Evolutionary conservation across 92 coral and sea anemone genomes (phyloP).

Genomic region (Muricea muricata): DNA sequence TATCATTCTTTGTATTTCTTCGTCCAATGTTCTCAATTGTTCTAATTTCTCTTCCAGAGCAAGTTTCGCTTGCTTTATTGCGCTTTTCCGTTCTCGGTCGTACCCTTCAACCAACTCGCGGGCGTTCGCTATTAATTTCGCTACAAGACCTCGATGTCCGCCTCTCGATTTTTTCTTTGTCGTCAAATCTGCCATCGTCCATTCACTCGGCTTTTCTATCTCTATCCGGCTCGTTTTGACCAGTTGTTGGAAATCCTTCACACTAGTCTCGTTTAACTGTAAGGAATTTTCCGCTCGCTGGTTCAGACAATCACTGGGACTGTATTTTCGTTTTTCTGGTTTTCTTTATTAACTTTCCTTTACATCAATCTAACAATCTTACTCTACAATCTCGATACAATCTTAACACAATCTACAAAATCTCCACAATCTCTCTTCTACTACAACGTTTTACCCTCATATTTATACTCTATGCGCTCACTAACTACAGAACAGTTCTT

Average conservation of each 20-base stretch:
- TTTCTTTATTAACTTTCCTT: too few species aligned
- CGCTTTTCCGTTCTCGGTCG: background rate
- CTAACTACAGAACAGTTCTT: background rate
- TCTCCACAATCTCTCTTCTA: too few species aligned
- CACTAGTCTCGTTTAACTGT: background rate
- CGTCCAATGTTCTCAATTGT: background rate
- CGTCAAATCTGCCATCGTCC: background rate
- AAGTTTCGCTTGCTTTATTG: background rate
- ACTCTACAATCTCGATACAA: too few species aligned
- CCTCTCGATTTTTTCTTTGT: constrained; percentile 12
- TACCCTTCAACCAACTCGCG: background rate
- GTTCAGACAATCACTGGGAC: background rate
- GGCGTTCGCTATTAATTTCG: background rate
- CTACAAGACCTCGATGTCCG: background rate
- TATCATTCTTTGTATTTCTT: background rate
- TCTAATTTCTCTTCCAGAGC: background rate
- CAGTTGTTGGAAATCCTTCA: background rate
- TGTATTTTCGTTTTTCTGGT: background rate
- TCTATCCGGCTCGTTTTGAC: background rate
- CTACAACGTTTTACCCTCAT: too few species aligned
- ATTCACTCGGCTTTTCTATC: background rate
- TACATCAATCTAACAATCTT: too few species aligned
- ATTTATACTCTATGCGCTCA: too few species aligned
- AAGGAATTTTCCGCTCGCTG: background rate
- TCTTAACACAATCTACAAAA: too few species aligned